Conservation (phyloP, 2,888 invertebrate genomes). For the Heliconius aoede region DNA sequence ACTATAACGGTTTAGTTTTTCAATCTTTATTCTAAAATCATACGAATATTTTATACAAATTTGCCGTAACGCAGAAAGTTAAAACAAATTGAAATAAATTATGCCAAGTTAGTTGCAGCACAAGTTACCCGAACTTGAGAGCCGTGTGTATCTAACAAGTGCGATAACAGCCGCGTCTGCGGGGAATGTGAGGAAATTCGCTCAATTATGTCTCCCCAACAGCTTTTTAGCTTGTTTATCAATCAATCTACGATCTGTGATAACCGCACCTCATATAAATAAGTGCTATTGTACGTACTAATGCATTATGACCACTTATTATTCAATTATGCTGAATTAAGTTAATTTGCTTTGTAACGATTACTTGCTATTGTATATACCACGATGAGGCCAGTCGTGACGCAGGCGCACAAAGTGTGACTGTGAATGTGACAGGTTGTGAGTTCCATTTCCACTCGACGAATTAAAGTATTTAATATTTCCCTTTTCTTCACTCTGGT, state of each 20-base stretch:
- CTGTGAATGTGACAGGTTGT: neutral
- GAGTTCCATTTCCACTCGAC: neutral
- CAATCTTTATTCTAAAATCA: too few relatives aligned
- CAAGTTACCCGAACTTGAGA: slow-evolving; percentile 26
- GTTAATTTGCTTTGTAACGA: slow-evolving; percentile 39
- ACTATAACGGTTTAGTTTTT: too few relatives aligned
- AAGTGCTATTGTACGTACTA: slow-evolving; percentile 58
- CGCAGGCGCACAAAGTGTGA: neutral
- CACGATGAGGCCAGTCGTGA: neutral
- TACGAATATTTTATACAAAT: neutral
- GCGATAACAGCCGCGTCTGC: slow-evolving; percentile 66
- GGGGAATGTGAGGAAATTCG: slow-evolving; percentile 74
- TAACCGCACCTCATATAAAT: slow-evolving; percentile 65
- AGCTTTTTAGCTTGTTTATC: slow-evolving; percentile 81
- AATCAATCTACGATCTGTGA: slow-evolving; percentile 79
- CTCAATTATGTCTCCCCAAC: slow-evolving; percentile 76
- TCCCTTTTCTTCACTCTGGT: too few relatives aligned
- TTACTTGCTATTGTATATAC: neutral
- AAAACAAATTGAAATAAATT: slow-evolving; percentile 3
- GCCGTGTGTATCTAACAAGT: slow-evolving; percentile 60
- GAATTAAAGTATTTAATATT: neutral
- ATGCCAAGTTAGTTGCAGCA: neutral
- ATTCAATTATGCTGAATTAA: slow-evolving; percentile 34
- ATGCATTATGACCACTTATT: slow-evolving; percentile 53
- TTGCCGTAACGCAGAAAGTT: neutral